Base-by-base conservation (phyloP, 1,140 invertebrate species). In the Drosophila quadrilineata region DNA sequence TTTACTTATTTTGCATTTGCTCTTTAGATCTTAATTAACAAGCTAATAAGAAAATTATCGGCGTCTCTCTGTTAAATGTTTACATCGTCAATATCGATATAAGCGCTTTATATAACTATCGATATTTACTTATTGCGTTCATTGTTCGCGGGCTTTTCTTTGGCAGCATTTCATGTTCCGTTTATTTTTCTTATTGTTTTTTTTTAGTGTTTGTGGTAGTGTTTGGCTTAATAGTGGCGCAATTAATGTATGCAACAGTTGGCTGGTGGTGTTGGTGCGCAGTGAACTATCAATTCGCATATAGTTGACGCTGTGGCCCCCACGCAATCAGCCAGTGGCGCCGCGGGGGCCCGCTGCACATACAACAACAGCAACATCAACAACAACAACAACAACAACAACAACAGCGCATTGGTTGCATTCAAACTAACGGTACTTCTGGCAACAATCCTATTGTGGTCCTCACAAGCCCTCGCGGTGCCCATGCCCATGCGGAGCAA, bases 301-400 rank as follows among this genome's bases (percentile, higher is more conserved):
- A 69, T 62, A 69, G 72, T 60, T 79, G 86, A 88, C 85, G 86
- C 79, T 88, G 87, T 88, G 87, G 87, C 87, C 87, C 87, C 87
- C 87, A 88, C 69, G 87, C 73, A 85, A 77, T 80, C 85, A 85
- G 82, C 70, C 70, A 77, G 76, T 74, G 87, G 87, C 87, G 87
- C 87, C 87, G 87, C 87, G 87, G 87, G 87, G 87, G 87, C 87
- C 87, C 71, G 80, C 75, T 86, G 76, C 71, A 77, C 84, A 71
- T 56, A 64, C 69, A 66, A n/a, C n/a, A n/a, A n/a, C n/a, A n/a
- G n/a, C n/a, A n/a, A n/a, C n/a, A n/a, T n/a, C n/a, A n/a, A n/a
- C n/a, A n/a, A n/a, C n/a, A n/a, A n/a, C n/a, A n/a, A n/a, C n/a
- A n/a, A n/a, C n/a, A n/a, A n/a, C n/a, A n/a, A n/a, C n/a, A n/a